phyloP scores from a whole-genome alignment of 2,888 invertebrate species.

The Prosapia bicincta region DNA sequence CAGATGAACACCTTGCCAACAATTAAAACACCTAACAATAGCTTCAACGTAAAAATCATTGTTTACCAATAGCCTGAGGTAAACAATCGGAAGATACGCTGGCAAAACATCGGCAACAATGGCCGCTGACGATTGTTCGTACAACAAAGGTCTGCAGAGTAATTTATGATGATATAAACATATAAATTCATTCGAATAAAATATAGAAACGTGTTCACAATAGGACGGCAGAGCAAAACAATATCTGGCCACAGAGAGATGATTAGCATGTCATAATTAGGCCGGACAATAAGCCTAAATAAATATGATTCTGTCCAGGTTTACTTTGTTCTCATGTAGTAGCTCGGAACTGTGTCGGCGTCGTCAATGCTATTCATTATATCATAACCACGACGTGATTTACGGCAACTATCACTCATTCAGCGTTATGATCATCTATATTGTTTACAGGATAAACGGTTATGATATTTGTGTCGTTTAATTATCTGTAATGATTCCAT shows the following conservation, averaged over 20 bases:
- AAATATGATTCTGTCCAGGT: background rate
- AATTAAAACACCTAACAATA: too few species aligned
- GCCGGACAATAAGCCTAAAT: background rate
- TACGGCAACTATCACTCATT: too few species aligned
- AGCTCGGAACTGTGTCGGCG: background rate
- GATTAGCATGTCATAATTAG: background rate
- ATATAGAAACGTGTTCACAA: background rate
- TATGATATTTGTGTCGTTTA: too few species aligned
- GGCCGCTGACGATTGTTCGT: background rate
- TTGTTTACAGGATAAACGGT: too few species aligned
- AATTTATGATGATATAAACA: conserved; percentile 2
- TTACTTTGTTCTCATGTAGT: background rate
- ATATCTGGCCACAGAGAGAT: background rate
- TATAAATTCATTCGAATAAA: background rate
- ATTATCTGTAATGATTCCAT: too few species aligned
- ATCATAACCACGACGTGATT: too few species aligned
- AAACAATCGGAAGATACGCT: background rate
- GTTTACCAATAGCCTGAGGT: background rate
- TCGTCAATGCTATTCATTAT: background rate
- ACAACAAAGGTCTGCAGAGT: background rate
- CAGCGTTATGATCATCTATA: too few species aligned
- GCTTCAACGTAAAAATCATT: too few species aligned
- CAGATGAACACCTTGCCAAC: too few species aligned
- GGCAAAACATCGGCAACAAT: background rate
- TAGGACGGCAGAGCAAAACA: background rate